Percentiles rank a stretch among this genome's conserved stretches.
phyloP scores from a whole-genome alignment of 2,888 invertebrate genomes.

The Autographa gamma region DNA sequence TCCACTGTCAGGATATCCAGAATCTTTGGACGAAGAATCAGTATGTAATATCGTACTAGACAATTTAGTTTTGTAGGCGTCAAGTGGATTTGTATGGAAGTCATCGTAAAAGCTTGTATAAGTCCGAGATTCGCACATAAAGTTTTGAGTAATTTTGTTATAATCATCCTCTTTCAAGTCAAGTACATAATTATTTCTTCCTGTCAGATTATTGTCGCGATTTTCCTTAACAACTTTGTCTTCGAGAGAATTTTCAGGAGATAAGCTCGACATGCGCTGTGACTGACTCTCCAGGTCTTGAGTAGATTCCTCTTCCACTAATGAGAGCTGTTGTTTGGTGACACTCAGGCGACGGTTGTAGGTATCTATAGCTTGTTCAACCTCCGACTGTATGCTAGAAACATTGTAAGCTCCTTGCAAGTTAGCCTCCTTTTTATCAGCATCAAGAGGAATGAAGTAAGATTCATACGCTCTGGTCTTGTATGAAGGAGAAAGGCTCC shows the following conservation, averaged over 20 bases:
- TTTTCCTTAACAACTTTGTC: conserved; percentile 59
- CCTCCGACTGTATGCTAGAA: conserved; percentile 66
- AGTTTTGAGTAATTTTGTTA: conserved; percentile 62
- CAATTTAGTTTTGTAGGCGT: conserved; percentile 70
- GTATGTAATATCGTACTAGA: conserved; percentile 77
- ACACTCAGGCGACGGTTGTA: conserved; percentile 73
- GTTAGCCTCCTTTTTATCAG: conserved; percentile 62
- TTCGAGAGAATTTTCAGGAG: conserved; percentile 74
- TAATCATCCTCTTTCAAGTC: conserved; percentile 63
- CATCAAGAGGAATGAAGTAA: conserved; percentile 77
- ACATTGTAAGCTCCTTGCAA: conserved; percentile 72
- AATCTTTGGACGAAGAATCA: conserved; percentile 84
- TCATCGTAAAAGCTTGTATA: conserved; percentile 82
- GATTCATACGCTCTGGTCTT: conserved; percentile 76
- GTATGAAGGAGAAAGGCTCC: conserved; percentile 72
- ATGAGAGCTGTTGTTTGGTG: conserved; percentile 82
- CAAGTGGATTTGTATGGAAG: conserved; percentile 68
- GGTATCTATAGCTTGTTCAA: conserved; percentile 75
- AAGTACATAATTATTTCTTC: conserved; percentile 57
- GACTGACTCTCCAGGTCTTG: conserved; percentile 85
- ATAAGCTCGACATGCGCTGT: conserved; percentile 75
- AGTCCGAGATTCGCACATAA: conserved; percentile 72
- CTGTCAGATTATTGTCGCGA: conserved; percentile 55
- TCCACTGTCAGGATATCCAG: conserved; percentile 82
- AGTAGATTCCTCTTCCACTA: conserved; percentile 86